Percentiles rank a stretch among this genome's conserved stretches.
These are phyloP conservation scores for Charaxes varanes DNA, from an alignment of 1,140 invertebrate species.

Conservation along the genomic window DNA sequence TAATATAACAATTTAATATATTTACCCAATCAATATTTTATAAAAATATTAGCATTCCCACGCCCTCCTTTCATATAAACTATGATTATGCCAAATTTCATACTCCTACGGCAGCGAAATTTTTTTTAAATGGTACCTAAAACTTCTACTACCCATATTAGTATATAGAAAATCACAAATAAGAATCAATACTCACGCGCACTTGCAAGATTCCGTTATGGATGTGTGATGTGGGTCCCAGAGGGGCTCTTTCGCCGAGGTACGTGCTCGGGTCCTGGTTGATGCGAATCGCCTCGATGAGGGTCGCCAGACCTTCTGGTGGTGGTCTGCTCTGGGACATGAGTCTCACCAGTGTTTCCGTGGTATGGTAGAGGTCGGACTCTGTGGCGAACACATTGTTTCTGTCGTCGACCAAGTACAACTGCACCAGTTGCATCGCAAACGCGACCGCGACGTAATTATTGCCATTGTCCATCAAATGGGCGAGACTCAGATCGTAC, in stretches of 20 bases:
- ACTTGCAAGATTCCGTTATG: conserved; percentile 93
- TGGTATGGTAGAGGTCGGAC: conserved; percentile 88
- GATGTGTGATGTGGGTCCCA: conserved; percentile 90
- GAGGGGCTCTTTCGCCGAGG: conserved; percentile 80
- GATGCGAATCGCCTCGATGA: conserved; percentile 85
- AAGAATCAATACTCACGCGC: conserved; percentile 69
- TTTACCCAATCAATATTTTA: no score
- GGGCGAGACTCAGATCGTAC: conserved; percentile 90
- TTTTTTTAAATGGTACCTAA: no score
- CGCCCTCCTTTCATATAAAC: no score
- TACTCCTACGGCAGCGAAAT: no score
- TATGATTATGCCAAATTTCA: no score
- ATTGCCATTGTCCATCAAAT: conserved; percentile 90
- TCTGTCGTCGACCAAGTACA: conserved; percentile 91
- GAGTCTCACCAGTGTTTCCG: conserved; percentile 86
- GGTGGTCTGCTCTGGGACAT: conserved; percentile 81
- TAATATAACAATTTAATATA: no score
- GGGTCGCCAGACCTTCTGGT: conserved; percentile 85
- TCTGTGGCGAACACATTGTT: conserved; percentile 85
- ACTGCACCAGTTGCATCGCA: conserved; percentile 92
- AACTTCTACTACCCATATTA: background rate
- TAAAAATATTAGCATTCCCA: no score
- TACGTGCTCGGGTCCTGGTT: conserved; percentile 81
- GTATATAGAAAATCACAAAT: conserved; percentile 2
- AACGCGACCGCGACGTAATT: conserved; percentile 90